Percentiles rank a stretch among this genome's conserved stretches.
These are phyloP conservation scores for Pavo muticus DNA, from an alignment of 2,113 vertebrate genomes.

Conservation along the genomic window DNA sequence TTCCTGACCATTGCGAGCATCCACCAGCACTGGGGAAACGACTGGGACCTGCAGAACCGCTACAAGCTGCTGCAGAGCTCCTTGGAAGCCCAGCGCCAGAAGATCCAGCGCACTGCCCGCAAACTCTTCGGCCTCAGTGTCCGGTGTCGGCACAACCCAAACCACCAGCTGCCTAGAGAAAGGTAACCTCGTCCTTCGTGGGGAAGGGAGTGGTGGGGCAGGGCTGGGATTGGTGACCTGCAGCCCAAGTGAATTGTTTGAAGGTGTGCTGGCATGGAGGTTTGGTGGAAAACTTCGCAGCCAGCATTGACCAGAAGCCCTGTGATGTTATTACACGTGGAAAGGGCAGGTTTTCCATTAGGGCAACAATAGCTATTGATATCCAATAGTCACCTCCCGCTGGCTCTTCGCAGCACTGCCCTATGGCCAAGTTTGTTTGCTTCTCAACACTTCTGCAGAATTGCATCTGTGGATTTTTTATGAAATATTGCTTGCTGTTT, in stretches of 20 bases:
- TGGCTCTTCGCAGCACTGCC: neutral
- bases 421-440: neutral
- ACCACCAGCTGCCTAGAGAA: slow-evolving; percentile 98
- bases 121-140: slow-evolving; percentile 98
- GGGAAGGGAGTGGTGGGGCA: neutral
- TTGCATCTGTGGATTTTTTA: neutral
- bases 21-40: slow-evolving; percentile 97
- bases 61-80: slow-evolving; percentile 96
- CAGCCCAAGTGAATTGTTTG: neutral
- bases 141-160: slow-evolving; percentile 97
- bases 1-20: slow-evolving; percentile 97
- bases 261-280: rapidly evolving
- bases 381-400: neutral
- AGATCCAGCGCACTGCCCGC: slow-evolving; percentile 95
- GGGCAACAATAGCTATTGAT: neutral
- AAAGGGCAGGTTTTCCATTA: neutral
- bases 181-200: slow-evolving; percentile 79
- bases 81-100: slow-evolving; percentile 90
- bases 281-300: neutral
- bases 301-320: neutral
- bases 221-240: rapidly evolving
- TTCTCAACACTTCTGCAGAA: neutral
- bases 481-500: neutral
- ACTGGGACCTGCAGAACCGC: slow-evolving; percentile 98
- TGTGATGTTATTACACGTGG: neutral